A percentile compares a stretch with the other conserved stretches of the same genome.
These are phyloP conservation scores for Cydia fagiglandana DNA, from an alignment of 1,140 invertebrate genomes.

Conservation along the genomic window DNA sequence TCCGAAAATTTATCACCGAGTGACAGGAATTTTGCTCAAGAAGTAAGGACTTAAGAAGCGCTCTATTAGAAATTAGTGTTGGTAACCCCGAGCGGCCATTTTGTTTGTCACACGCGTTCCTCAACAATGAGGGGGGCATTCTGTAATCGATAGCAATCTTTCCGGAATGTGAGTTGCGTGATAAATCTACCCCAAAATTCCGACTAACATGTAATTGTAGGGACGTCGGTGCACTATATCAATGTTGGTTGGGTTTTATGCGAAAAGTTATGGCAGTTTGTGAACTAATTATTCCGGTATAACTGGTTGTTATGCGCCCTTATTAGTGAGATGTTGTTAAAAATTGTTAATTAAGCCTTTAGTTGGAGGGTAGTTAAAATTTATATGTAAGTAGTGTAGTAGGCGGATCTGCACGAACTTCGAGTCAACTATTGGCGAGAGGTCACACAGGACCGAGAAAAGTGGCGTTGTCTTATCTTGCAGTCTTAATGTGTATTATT, in stretches of 20 bases:
- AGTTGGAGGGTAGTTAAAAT: background rate
- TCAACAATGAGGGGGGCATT: slow-evolving; percentile 20
- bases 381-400: too few relatives aligned
- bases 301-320: slow-evolving; percentile 3
- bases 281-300: slow-evolving; percentile 10
- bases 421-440: too few relatives aligned
- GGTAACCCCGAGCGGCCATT: slow-evolving; percentile 11
- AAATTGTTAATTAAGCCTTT: slow-evolving; percentile 27
- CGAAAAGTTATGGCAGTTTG: slow-evolving; percentile 1
- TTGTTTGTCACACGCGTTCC: slow-evolving; percentile 18
- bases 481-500: too few relatives aligned
- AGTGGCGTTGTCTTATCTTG: too few relatives aligned
- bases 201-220: slow-evolving; percentile 25
- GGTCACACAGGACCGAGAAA: too few relatives aligned
- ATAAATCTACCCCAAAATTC: slow-evolving; percentile 26
- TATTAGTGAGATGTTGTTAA: slow-evolving; percentile 18
- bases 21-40: too few relatives aligned
- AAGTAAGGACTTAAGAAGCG: too few relatives aligned
- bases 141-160: slow-evolving; percentile 24
- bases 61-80: background rate
- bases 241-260: slow-evolving; percentile 8
- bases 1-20: background rate
- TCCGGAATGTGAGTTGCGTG: slow-evolving; percentile 23
- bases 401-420: too few relatives aligned
- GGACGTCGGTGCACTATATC: slow-evolving; percentile 20